These are phyloP conservation scores for Ichneumoninae sp. DNA, from an alignment of 2,888 invertebrate genomes.

Conservation along the genomic window DNA sequence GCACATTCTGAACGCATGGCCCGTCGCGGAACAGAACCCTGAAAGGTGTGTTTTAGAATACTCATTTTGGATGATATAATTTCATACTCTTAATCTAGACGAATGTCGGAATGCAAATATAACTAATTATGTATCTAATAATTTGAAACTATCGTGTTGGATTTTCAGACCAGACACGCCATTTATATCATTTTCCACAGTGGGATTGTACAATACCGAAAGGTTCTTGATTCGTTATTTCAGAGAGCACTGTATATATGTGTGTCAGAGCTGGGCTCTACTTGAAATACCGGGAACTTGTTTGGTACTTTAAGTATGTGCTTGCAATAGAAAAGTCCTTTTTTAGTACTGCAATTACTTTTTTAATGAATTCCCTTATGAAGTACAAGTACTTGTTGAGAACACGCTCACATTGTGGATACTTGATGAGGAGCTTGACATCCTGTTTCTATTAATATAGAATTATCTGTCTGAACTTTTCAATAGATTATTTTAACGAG, in stretches of 20 bases:
- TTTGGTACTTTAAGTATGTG: no score
- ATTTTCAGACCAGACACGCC: slow-evolving; percentile 81
- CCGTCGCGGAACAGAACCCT: slow-evolving; percentile 80
- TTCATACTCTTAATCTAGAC: background rate
- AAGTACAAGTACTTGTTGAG: no score
- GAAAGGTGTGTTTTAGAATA: slow-evolving; percentile 76
- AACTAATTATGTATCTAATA: background rate
- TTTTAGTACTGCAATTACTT: no score
- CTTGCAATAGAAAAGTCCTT: no score
- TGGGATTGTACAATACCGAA: slow-evolving; percentile 81
- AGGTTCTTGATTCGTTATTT: slow-evolving; percentile 75
- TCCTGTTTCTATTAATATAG: no score
- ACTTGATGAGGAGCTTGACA: no score
- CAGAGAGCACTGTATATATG: slow-evolving; percentile 40
- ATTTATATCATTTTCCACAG: slow-evolving; percentile 82
- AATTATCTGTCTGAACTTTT: no score
- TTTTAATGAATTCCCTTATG: no score
- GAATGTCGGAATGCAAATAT: background rate
- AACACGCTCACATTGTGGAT: no score
- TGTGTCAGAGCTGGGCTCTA: background rate
- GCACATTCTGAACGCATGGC: slow-evolving; percentile 91
- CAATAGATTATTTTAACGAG: no score
- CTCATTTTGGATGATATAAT: background rate
- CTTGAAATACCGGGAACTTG: no score
- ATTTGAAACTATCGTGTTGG: slow-evolving; percentile 62